phyloP scores from a whole-genome alignment of 2,113 vertebrate species.

The Rhipidura dahli region DNA sequence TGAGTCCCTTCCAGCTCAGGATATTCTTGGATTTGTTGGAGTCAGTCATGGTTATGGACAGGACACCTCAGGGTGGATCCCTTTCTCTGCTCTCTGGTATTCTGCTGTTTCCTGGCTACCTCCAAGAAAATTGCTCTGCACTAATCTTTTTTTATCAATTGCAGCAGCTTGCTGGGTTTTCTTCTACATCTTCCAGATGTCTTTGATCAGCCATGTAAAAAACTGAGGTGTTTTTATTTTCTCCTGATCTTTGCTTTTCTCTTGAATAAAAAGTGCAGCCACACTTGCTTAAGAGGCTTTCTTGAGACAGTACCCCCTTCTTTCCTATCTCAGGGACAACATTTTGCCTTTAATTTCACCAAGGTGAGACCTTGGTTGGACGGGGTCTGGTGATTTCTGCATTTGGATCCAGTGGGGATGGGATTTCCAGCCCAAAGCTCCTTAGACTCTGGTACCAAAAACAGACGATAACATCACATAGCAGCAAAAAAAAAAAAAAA shows the following conservation, averaged over 20 bases:
- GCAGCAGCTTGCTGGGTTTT: neutral
- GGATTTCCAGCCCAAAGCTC: neutral
- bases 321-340: neutral
- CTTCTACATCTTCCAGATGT: neutral
- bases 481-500: neutral
- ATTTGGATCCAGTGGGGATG: neutral
- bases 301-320: neutral
- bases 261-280: neutral
- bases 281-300: neutral
- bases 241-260: neutral
- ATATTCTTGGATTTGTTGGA: neutral
- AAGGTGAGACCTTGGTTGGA: neutral
- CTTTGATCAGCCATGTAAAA: neutral
- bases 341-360: neutral
- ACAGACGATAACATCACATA: neutral
- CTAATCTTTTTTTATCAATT: neutral
- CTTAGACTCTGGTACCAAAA: neutral
- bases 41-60: neutral
- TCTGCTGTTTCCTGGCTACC: neutral
- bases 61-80: neutral
- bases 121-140: neutral
- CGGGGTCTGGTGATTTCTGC: neutral
- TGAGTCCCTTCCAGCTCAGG: neutral
- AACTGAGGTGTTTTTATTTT: neutral
- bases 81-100: neutral